phyloP scores from a whole-genome alignment of 2,888 invertebrate species.

The Hedychridium roseum region DNA sequence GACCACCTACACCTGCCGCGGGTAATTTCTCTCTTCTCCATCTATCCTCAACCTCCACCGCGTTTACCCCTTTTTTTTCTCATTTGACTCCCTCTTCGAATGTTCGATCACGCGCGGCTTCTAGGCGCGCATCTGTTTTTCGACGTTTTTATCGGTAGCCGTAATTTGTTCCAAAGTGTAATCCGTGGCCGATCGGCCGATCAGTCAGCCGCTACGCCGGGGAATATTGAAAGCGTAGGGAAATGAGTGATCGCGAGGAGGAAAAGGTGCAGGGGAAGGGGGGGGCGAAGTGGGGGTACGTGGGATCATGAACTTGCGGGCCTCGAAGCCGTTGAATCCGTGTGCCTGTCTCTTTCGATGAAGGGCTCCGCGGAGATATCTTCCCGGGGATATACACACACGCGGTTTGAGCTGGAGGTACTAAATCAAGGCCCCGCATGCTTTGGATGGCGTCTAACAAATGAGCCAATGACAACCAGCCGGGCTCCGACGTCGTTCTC shows the following conservation, averaged over 20 bases:
- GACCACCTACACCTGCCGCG: slow-evolving; percentile 61
- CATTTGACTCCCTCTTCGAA: too few relatives aligned
- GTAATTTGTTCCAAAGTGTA: too few relatives aligned
- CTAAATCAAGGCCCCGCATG: slow-evolving; percentile 64
- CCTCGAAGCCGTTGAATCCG: slow-evolving; percentile 43
- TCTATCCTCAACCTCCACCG: slow-evolving; percentile 15
- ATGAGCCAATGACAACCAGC: slow-evolving; percentile 64
- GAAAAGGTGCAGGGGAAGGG: slow-evolving; percentile 23
- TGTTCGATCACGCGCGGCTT: too few relatives aligned
- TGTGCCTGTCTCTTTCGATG: slow-evolving; percentile 59
- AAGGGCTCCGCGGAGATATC: slow-evolving; percentile 48
- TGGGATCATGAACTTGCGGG: slow-evolving; percentile 49
- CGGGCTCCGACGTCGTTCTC: slow-evolving; percentile 43
- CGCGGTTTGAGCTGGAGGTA: slow-evolving; percentile 56
- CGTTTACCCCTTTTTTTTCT: too few relatives aligned
- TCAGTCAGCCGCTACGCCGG: too few relatives aligned
- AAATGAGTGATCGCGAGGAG: too few relatives aligned
- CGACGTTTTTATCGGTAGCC: too few relatives aligned
- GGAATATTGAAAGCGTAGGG: too few relatives aligned
- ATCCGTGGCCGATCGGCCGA: too few relatives aligned
- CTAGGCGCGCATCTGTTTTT: too few relatives aligned
- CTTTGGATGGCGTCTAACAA: slow-evolving; percentile 64
- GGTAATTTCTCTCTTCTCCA: slow-evolving; percentile 44
- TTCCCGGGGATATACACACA: slow-evolving; percentile 43
- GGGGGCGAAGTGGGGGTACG: slow-evolving; percentile 9